These are phyloP conservation scores for Salpingus planirostris DNA, from an alignment of 2,888 invertebrate genomes.

Conservation along the genomic window DNA sequence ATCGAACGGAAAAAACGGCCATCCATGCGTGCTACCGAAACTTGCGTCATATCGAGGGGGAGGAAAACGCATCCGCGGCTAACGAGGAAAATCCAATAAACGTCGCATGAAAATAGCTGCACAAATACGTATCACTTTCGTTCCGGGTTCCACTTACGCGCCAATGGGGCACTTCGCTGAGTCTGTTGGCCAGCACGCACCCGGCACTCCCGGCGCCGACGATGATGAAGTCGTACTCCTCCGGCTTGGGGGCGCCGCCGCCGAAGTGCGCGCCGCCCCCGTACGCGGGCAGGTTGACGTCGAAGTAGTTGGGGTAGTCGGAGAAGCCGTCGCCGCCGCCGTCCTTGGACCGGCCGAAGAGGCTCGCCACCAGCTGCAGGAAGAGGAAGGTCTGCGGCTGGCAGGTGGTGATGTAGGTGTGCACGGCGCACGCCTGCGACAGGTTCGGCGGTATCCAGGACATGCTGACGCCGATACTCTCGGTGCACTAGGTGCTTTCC, in stretches of 20 bases:
- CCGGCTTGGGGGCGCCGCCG: constrained; percentile 17
- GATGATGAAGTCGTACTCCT: constrained; percentile 52
- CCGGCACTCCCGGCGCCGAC: constrained; percentile 62
- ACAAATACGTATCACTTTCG: too few relatives aligned
- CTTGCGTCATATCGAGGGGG: too few relatives aligned
- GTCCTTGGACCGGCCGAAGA: constrained; percentile 47
- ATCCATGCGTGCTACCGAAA: too few relatives aligned
- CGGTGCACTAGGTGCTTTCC: too few relatives aligned
- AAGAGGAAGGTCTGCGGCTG: constrained; percentile 51
- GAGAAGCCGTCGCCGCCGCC: neutral
- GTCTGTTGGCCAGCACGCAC: constrained; percentile 56
- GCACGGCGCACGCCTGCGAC: constrained; percentile 45
- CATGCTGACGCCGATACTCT: constrained; percentile 24
- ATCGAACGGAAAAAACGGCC: too few relatives aligned
- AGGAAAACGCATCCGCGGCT: too few relatives aligned
- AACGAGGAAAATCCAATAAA: too few relatives aligned
- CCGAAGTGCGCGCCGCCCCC: neutral
- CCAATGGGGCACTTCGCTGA: constrained; percentile 54
- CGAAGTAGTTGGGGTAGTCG: constrained; percentile 4
- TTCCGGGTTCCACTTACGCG: constrained; percentile 46
- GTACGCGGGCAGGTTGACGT: constrained; percentile 7
- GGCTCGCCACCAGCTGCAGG: constrained; percentile 47
- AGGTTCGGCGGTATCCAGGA: constrained; percentile 53
- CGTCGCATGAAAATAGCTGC: too few relatives aligned
- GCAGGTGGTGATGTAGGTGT: constrained; percentile 50